These are phyloP conservation scores for Gavia stellata DNA, from an alignment of 2,113 vertebrate genomes.

Conservation along the genomic window DNA sequence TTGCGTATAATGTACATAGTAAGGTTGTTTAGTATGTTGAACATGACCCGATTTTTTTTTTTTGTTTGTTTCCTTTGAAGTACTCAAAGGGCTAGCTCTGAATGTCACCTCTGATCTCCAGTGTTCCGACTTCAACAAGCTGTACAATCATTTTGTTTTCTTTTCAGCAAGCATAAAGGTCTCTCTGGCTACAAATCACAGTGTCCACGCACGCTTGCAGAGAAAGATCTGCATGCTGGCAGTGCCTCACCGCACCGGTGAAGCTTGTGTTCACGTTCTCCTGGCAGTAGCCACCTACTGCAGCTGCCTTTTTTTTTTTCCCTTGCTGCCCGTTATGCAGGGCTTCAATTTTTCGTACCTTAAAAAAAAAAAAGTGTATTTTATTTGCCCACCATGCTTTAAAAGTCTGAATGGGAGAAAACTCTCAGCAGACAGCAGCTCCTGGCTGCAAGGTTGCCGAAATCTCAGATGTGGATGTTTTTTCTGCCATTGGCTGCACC, in stretches of 20 bases:
- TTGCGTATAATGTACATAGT: conserved; percentile 39
- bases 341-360: conserved; percentile 27
- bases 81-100: conserved; percentile 72
- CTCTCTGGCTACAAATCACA: conserved; percentile 54
- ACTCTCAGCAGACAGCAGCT: conserved; percentile 29
- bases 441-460: conserved; percentile 6
- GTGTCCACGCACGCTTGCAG: conserved; percentile 16
- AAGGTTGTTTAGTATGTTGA: conserved; percentile 23
- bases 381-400: conserved; percentile 39
- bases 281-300: conserved; percentile 39
- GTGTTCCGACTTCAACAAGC: conserved; percentile 27
- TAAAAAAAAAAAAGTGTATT: background rate
- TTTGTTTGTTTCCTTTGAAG: conserved; percentile 42
- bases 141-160: conserved; percentile 37
- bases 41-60: background rate
- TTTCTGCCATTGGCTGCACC: conserved; percentile 57
- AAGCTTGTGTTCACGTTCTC: background rate
- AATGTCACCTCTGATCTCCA: conserved; percentile 53
- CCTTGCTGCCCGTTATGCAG: conserved; percentile 51
- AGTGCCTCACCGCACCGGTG: conserved; percentile 51
- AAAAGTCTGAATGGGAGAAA: conserved; percentile 47
- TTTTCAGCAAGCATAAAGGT: conserved; percentile 39
- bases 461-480: conserved; percentile 47
- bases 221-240: conserved; percentile 60
- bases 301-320: conserved; percentile 46